Evolutionary conservation across 2,113 vertebrate genomes (phyloP).

Genomic region (Saguinus midas): DNA sequence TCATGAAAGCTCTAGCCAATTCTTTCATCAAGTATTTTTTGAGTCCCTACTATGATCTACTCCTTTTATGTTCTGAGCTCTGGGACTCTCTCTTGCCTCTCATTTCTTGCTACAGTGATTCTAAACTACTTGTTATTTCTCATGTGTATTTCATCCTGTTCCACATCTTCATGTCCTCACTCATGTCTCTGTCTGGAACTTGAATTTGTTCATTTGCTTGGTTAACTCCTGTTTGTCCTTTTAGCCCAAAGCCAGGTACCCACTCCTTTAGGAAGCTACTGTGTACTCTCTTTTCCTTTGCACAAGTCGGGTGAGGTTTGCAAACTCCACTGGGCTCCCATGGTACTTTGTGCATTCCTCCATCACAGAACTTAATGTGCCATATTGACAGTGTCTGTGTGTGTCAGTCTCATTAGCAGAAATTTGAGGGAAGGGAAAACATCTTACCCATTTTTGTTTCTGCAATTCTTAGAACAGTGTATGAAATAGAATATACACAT

Average conservation of each 20-base stretch:
- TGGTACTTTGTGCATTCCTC: neutral
- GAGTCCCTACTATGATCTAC: neutral
- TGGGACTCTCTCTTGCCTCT: neutral
- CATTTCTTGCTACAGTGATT: neutral
- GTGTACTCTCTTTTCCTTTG: neutral
- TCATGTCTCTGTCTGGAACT: neutral
- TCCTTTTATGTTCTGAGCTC: neutral
- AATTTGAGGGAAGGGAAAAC: neutral
- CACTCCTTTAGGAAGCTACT: neutral
- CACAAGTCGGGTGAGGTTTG: neutral
- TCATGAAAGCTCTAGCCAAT: neutral
- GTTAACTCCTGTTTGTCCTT: neutral
- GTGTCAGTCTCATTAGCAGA: neutral
- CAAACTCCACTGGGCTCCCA: neutral
- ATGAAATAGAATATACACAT: neutral
- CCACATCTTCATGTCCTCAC: neutral
- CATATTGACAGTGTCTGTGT: neutral
- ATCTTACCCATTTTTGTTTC: conserved; percentile 16
- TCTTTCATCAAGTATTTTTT: neutral
- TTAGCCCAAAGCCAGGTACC: neutral
- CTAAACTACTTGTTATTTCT: neutral
- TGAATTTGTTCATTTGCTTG: neutral
- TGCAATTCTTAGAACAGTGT: neutral
- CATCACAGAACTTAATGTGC: neutral
- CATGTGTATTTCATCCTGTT: neutral